These are phyloP conservation scores for Frankliniella fusca DNA, from an alignment of 2,888 invertebrate genomes.

Conservation along the genomic window DNA sequence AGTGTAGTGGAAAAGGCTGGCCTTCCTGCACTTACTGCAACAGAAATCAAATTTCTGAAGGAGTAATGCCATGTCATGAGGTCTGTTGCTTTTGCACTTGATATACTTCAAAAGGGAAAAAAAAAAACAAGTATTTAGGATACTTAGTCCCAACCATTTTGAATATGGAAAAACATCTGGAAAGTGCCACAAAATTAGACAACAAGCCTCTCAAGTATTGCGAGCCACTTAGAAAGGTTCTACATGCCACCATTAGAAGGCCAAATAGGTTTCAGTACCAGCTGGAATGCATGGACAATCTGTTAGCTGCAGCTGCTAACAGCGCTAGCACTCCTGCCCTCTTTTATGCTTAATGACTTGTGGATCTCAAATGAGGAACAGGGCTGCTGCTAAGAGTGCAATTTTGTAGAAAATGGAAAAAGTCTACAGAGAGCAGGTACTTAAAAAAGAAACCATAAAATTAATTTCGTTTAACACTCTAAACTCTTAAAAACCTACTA, in stretches of 20 bases:
- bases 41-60: not conserved
- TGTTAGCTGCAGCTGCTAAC: not conserved
- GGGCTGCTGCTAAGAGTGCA: not conserved
- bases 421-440: not conserved
- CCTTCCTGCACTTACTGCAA: not conserved
- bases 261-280: not conserved
- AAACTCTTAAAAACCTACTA: no score
- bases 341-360: not conserved
- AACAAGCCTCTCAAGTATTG: not conserved
- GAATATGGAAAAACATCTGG: not conserved
- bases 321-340: not conserved
- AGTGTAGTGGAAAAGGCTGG: not conserved
- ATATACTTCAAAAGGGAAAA: not conserved
- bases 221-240: not conserved
- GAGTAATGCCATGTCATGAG: not conserved
- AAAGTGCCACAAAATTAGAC: not conserved
- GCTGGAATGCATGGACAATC: no score
- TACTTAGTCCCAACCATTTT: not conserved
- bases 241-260: not conserved
- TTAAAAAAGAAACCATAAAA: no score
- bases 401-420: not conserved
- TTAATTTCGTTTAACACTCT: no score
- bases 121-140: not conserved
- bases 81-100: not conserved
- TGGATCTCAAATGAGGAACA: not conserved